These are phyloP conservation scores for Xanthia icteritia DNA, from an alignment of 2,888 invertebrate genomes.

Conservation along the genomic window DNA sequence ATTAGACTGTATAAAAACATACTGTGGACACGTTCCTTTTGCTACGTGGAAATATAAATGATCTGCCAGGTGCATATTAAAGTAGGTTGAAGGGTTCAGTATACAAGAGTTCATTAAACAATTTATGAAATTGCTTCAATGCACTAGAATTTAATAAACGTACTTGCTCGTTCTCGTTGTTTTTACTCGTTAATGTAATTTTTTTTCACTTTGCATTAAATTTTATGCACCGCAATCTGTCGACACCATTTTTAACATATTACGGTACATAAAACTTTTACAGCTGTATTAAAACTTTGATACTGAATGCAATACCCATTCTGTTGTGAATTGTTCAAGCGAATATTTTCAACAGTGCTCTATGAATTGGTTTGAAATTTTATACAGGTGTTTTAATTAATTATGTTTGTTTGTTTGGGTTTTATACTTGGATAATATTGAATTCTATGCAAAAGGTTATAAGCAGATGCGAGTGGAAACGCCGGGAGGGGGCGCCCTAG, in stretches of 20 bases:
- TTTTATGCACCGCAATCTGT: not conserved
- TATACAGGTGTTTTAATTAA: not conserved
- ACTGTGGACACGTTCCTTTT: constrained; percentile 9
- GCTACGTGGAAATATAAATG: constrained; percentile 23
- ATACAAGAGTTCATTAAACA: too few species aligned
- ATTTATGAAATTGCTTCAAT: not conserved
- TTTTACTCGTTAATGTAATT: not conserved
- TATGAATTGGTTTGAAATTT: not conserved
- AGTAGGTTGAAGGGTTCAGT: not conserved
- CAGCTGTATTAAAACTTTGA: not conserved
- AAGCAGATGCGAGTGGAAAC: too few species aligned
- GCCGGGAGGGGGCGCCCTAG: too few species aligned
- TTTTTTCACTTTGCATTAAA: not conserved
- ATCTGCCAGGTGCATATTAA: constrained; percentile 14
- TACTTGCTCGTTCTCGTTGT: not conserved
- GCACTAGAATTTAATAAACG: not conserved
- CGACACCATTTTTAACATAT: too few species aligned
- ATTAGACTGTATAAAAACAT: constrained; percentile 31
- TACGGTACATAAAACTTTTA: not conserved
- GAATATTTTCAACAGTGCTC: constrained; percentile 22
- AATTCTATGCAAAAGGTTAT: too few species aligned
- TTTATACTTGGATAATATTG: too few species aligned
- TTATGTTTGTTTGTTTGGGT: not conserved
- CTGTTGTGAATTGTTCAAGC: constrained; percentile 26
- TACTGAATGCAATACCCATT: constrained; percentile 8